These are phyloP conservation scores for Sphinx pinastri DNA, from an alignment of 2,888 invertebrate genomes.

Conservation along the genomic window DNA sequence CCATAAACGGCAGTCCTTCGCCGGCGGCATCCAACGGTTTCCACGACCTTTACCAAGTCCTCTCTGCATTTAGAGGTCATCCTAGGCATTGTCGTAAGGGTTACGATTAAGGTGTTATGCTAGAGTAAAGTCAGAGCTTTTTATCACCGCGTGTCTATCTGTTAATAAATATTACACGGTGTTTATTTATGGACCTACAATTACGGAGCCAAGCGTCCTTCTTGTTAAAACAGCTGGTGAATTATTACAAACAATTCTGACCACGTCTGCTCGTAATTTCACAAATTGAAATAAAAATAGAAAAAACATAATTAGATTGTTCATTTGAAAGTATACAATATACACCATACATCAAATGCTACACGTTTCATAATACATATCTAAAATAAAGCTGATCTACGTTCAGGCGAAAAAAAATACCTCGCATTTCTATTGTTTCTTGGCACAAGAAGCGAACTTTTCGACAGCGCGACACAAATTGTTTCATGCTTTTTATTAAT, in stretches of 20 bases:
- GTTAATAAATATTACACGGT: not conserved
- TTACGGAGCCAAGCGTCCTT: too few species aligned
- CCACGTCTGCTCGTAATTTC: too few species aligned
- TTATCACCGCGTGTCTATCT: not conserved
- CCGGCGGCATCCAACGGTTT: not conserved
- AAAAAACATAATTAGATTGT: not conserved
- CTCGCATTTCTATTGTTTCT: slow-evolving; percentile 20
- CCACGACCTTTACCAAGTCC: not conserved
- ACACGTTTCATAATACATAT: slow-evolving; percentile 15
- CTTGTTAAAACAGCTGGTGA: too few species aligned
- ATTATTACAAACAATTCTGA: too few species aligned
- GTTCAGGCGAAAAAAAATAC: slow-evolving; percentile 14
- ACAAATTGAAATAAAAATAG: not conserved
- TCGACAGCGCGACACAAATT: slow-evolving; percentile 14
- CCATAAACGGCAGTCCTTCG: not conserved
- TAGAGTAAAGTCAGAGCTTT: not conserved
- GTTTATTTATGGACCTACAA: too few species aligned
- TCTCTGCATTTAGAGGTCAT: not conserved
- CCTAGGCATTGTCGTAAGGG: not conserved
- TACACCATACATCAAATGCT: slow-evolving; percentile 2
- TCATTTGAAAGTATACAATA: not conserved
- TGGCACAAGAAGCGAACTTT: slow-evolving; percentile 12
- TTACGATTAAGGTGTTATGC: not conserved
- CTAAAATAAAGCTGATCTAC: slow-evolving; percentile 27
- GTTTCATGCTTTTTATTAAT: slow-evolving; percentile 18